Conservation (phyloP, 2,797 vertebrate species). For the Arnoldichthys spilopterus region DNA sequence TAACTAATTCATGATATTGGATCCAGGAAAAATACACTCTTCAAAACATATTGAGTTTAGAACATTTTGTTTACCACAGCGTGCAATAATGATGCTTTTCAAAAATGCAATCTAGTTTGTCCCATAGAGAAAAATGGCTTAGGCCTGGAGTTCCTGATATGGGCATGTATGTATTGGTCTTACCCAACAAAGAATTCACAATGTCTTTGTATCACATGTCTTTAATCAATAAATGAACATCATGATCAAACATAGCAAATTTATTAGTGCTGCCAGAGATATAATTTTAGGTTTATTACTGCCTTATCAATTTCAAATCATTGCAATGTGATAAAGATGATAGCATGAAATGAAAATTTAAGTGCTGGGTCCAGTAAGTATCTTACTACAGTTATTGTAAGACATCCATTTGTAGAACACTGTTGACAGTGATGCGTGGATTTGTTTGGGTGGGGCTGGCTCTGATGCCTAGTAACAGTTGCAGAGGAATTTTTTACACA, state of each 20-base stretch:
- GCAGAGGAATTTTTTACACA: neutral
- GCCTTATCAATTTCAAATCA: neutral
- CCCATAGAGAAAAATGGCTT: too few relatives aligned
- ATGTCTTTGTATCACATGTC: neutral
- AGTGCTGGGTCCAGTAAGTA: neutral
- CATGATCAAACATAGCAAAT: neutral
- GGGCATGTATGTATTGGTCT: too few relatives aligned
- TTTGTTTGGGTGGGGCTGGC: constrained; percentile 1
- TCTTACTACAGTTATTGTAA: neutral
- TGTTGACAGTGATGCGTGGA: neutral
- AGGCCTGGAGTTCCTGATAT: too few relatives aligned
- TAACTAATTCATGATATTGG: too few relatives aligned
- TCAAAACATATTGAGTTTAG: too few relatives aligned
- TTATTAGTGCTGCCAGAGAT: neutral
- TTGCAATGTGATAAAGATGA: neutral
- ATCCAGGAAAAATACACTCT: too few relatives aligned
- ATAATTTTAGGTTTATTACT: neutral
- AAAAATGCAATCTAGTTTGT: too few relatives aligned
- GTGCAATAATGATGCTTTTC: too few relatives aligned
- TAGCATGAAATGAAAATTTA: neutral
- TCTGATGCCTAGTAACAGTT: neutral
- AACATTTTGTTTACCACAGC: too few relatives aligned
- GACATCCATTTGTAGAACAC: neutral
- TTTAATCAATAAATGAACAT: neutral
- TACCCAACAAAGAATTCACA: neutral